Evolutionary conservation across 2,888 invertebrate genomes (phyloP).

Genomic region (Hirtodrosophila cameraria): DNA sequence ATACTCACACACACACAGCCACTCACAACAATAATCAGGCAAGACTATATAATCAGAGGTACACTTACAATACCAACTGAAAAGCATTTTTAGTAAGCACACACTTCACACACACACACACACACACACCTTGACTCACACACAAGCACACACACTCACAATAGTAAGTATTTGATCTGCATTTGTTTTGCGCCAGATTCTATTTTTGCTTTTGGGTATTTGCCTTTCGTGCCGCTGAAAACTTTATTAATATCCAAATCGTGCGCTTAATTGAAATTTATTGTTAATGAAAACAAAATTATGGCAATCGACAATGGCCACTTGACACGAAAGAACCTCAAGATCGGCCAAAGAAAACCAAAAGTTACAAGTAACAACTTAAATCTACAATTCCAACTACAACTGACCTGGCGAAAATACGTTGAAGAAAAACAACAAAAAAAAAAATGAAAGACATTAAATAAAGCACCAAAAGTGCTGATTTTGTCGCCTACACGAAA

Average conservation of each 20-base stretch:
- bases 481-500: slow-evolving; percentile 41
- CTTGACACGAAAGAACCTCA: slow-evolving; percentile 71
- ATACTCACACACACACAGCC: slow-evolving; percentile 8
- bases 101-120: slow-evolving; percentile 32
- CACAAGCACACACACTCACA: slow-evolving; percentile 1
- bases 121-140: slow-evolving; percentile 8
- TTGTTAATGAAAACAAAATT: slow-evolving; percentile 74
- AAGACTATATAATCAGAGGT: slow-evolving; percentile 18
- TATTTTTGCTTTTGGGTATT: slow-evolving; percentile 47
- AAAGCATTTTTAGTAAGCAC: slow-evolving; percentile 21
- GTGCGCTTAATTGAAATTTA: slow-evolving; percentile 80
- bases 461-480: slow-evolving; percentile 21
- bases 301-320: slow-evolving; percentile 59
- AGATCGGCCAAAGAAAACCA: slow-evolving; percentile 29
- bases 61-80: slow-evolving; percentile 14
- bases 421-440: neutral
- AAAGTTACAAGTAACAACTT: slow-evolving; percentile 9
- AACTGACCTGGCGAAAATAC: slow-evolving; percentile 17
- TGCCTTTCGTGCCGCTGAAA: slow-evolving; percentile 70
- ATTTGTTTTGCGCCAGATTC: slow-evolving; percentile 1
- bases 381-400: slow-evolving; percentile 5
- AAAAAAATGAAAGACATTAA: slow-evolving; percentile 1
- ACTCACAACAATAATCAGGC: too few relatives aligned
- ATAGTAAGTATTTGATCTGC: neutral
- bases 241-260: slow-evolving; percentile 77